A percentile compares a stretch with the other conserved stretches of the same genome.
Evolutionary conservation across 2,113 vertebrate species (phyloP).

Genomic region (Syngnathoides biaculeatus): DNA sequence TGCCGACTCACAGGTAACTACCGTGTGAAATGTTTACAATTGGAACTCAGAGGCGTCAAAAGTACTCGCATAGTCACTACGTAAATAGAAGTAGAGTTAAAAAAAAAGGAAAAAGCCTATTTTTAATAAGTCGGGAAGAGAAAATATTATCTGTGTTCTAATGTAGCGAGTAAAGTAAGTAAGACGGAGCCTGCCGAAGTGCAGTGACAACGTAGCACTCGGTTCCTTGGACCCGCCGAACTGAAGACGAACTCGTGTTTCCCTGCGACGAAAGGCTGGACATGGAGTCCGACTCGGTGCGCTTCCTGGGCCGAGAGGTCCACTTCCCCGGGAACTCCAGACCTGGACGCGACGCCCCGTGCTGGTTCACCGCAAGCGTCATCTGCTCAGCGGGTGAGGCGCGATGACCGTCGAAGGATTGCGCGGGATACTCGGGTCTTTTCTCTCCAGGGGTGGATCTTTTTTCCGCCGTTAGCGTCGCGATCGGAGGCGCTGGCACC

Average conservation of each 20-base stretch:
- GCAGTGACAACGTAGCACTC: no score
- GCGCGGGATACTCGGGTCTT: not conserved
- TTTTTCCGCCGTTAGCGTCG: conserved; percentile 52
- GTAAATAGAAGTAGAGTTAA: no score
- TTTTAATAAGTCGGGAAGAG: no score
- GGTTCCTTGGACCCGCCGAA: no score
- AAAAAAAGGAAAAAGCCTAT: no score
- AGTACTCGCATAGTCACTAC: no score
- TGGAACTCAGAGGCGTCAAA: no score
- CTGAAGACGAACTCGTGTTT: not conserved
- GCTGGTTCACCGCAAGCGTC: conserved; percentile 77
- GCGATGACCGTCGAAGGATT: not conserved
- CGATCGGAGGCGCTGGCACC: conserved; percentile 34
- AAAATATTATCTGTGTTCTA: no score
- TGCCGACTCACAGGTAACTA: conserved; percentile 59
- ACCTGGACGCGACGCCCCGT: conserved; percentile 68
- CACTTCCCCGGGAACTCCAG: conserved; percentile 69
- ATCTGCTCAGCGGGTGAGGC: conserved; percentile 74
- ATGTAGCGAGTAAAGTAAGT: no score
- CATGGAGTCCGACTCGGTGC: conserved; percentile 63
- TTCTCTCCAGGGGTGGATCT: conserved; percentile 68
- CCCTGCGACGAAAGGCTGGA: conserved; percentile 51
- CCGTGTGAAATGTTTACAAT: not conserved
- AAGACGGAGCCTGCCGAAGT: not conserved
- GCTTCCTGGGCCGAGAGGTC: conserved; percentile 69